These are phyloP conservation scores for Notechis scutatus DNA, from an alignment of 2,113 vertebrate genomes.

Conservation along the genomic window DNA sequence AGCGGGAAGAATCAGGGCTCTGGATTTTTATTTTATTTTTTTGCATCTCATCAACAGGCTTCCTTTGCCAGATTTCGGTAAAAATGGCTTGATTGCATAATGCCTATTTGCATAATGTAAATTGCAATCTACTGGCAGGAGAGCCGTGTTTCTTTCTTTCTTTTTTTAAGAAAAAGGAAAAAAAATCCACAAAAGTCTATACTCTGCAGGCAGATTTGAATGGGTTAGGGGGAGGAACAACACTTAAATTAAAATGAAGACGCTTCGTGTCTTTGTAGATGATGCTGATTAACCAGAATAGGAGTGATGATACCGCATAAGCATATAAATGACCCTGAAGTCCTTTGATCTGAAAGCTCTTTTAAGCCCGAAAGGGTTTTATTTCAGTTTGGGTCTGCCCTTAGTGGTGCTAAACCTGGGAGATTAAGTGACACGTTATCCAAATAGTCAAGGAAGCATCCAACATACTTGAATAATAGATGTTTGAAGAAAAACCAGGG, in stretches of 20 bases:
- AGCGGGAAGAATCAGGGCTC: conserved; percentile 17
- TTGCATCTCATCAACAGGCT: conserved; percentile 66
- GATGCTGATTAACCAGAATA: conserved; percentile 60
- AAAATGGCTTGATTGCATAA: conserved; percentile 74
- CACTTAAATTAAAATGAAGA: conserved; percentile 50
- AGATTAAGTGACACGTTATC: background rate
- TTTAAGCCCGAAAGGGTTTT: background rate
- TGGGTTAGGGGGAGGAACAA: conserved; percentile 38
- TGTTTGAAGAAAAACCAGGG: background rate
- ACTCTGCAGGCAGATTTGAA: conserved; percentile 67
- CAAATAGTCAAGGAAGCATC: background rate
- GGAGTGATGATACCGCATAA: conserved; percentile 15
- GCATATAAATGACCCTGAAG: conserved; percentile 8
- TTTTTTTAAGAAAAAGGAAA: conserved; percentile 18
- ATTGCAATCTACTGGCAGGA: conserved; percentile 68
- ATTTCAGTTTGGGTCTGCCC: background rate
- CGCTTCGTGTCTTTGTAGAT: conserved; percentile 52
- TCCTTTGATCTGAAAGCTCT: background rate
- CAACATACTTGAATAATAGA: background rate
- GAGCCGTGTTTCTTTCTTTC: conserved; percentile 5
- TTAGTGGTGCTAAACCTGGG: background rate
- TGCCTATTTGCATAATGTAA: conserved; percentile 72
- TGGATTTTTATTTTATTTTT: background rate
- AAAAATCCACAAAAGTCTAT: conserved; percentile 56
- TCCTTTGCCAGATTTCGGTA: conserved; percentile 57